Percentiles rank a stretch among this genome's conserved stretches.
These are phyloP conservation scores for Brachystomella parvula DNA, from an alignment of 1,140 invertebrate genomes.

Conservation along the genomic window DNA sequence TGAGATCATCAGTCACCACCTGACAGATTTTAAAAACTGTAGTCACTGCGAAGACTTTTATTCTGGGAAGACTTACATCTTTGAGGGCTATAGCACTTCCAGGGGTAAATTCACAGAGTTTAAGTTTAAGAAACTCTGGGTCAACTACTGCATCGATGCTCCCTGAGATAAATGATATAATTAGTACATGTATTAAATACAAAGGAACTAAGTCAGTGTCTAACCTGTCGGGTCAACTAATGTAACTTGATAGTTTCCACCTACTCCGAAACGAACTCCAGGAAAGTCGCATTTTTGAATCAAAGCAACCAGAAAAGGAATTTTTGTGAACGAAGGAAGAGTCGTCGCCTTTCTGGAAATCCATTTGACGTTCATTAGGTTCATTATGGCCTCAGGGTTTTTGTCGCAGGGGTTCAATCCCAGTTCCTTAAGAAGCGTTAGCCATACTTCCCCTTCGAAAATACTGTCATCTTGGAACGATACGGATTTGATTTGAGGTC, in stretches of 20 bases:
- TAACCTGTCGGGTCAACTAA: constrained; percentile 18
- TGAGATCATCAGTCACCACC: no score
- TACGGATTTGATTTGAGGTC: neutral
- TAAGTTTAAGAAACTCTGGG: neutral
- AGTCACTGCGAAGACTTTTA: no score
- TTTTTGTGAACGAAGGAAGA: constrained; percentile 5
- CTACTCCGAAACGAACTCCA: neutral
- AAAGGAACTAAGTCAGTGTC: neutral
- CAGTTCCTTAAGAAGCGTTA: constrained; percentile 20
- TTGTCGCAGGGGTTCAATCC: neutral
- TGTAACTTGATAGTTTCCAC: constrained; percentile 12
- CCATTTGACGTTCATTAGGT: constrained; percentile 26
- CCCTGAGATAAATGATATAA: constrained; percentile 8
- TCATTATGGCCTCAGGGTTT: neutral
- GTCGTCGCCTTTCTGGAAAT: constrained; percentile 11
- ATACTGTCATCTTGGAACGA: constrained; percentile 1
- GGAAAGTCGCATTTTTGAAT: constrained; percentile 19
- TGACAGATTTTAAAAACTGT: no score
- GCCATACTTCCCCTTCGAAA: neutral
- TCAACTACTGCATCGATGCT: constrained; percentile 20
- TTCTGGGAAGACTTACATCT: constrained; percentile 17
- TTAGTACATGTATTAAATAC: neutral
- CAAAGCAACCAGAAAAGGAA: constrained; percentile 26
- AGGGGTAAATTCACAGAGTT: neutral
- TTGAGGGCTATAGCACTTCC: constrained; percentile 22